Conservation (phyloP, 2,888 invertebrate genomes). For the Andrena haemorrhoa region DNA sequence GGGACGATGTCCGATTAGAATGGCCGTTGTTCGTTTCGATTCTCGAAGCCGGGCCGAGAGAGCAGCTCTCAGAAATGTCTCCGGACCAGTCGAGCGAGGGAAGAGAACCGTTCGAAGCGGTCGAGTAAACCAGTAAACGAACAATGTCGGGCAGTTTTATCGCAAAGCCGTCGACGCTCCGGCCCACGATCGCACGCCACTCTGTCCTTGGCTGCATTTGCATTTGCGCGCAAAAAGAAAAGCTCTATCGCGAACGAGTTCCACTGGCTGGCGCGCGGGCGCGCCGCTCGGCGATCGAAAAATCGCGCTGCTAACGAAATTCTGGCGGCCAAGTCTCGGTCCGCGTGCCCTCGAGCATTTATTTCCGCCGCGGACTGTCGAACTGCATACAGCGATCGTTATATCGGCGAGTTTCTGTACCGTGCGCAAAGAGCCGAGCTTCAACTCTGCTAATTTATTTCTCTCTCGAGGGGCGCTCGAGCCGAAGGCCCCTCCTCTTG, state of each 20-base stretch:
- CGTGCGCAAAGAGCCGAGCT: constrained; percentile 55
- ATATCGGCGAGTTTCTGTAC: constrained; percentile 55
- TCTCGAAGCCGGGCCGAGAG: too few species aligned
- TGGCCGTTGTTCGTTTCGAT: too few species aligned
- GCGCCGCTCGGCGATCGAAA: constrained; percentile 20
- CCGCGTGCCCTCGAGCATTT: too few species aligned
- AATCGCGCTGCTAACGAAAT: not conserved
- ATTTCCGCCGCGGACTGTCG: not conserved
- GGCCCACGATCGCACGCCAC: constrained; percentile 32
- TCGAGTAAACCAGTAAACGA: constrained; percentile 1
- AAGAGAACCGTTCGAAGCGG: too few species aligned
- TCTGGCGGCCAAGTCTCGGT: too few species aligned
- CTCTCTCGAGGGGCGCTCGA: constrained; percentile 39
- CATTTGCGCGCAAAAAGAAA: constrained; percentile 45
- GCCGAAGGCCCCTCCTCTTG: constrained; percentile 49
- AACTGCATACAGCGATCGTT: too few species aligned
- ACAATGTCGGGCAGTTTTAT: constrained; percentile 44
- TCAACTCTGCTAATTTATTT: constrained; percentile 33
- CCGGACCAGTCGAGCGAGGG: not conserved
- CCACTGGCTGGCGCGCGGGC: constrained; percentile 21
- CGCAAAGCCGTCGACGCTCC: constrained; percentile 24
- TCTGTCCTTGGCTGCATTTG: constrained; percentile 56
- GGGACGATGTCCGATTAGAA: too few species aligned
- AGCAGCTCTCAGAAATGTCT: too few species aligned
- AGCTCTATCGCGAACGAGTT: constrained; percentile 23